Evolutionary conservation across 2,113 vertebrate species (phyloP).

Genomic region (Callocephalon fimbriatum): DNA sequence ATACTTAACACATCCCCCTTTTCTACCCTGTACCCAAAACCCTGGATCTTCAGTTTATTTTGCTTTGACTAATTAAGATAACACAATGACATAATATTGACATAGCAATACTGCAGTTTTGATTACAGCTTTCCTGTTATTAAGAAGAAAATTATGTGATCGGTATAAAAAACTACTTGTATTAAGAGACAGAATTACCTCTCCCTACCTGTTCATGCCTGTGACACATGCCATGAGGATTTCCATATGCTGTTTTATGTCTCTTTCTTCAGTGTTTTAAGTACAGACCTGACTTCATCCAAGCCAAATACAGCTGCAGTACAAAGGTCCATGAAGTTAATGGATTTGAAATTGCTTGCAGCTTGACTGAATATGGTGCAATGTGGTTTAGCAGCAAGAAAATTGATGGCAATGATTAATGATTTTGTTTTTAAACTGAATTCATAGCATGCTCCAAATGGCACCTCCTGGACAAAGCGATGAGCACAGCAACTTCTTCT

Average conservation of each 20-base stretch:
- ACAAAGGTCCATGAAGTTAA: not conserved
- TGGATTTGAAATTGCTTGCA: conserved; percentile 12
- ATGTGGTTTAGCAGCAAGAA: not conserved
- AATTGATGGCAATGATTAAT: not conserved
- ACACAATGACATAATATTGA: not conserved
- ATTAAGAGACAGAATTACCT: not conserved
- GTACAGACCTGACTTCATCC: not conserved
- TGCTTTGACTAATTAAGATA: not conserved
- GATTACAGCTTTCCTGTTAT: not conserved
- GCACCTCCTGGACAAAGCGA: not conserved
- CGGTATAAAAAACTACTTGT: not conserved
- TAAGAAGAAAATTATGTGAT: not conserved
- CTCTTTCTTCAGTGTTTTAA: not conserved
- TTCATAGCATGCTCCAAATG: not conserved
- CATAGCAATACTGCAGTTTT: not conserved
- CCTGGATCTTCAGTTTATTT: not conserved
- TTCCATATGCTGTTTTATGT: not conserved
- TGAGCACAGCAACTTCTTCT: not conserved
- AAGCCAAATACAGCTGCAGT: not conserved
- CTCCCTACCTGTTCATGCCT: not conserved
- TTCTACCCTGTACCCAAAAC: not conserved
- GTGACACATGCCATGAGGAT: not conserved
- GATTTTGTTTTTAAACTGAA: not conserved
- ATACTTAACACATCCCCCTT: not conserved
- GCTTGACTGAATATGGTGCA: not conserved